Conservation (phyloP, 2,113 vertebrate genomes). For the Chaenogobius annularis region DNA sequence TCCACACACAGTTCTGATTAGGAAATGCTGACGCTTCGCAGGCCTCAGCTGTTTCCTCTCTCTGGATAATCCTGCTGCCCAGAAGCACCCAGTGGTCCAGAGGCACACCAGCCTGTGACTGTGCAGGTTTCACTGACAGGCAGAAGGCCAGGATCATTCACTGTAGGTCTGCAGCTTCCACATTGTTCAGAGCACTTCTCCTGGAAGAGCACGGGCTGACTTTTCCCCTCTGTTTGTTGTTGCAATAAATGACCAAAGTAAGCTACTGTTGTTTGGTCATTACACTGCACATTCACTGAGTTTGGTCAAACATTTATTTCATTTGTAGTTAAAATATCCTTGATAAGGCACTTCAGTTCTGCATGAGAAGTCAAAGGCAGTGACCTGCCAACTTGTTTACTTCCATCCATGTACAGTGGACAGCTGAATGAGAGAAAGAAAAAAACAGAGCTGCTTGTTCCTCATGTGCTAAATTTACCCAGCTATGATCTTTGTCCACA, state of each 20-base stretch:
- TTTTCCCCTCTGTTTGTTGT: not conserved
- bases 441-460: not conserved
- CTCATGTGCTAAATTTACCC: not conserved
- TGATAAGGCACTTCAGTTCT: not conserved
- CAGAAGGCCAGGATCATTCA: conserved; percentile 30
- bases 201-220: conserved; percentile 48
- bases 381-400: conserved; percentile 49
- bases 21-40: conserved; percentile 69
- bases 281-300: not conserved
- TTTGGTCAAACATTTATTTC: conserved; percentile 21
- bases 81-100: conserved; percentile 56
- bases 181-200: conserved; percentile 43
- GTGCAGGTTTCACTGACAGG: conserved; percentile 45
- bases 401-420: not conserved
- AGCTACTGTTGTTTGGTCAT: conserved; percentile 34
- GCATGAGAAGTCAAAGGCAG: conserved; percentile 1
- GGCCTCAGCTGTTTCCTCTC: conserved; percentile 76
- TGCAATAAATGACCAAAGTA: conserved; percentile 18
- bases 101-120: conserved; percentile 56
- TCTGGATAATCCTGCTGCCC: conserved; percentile 68
- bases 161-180: conserved; percentile 15
- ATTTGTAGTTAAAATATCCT: not conserved
- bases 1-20: conserved; percentile 58
- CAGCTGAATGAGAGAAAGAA: not conserved
- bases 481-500: not conserved